These are phyloP conservation scores for Tetramorium alpestre DNA, from an alignment of 1,140 invertebrate species.

Conservation along the genomic window DNA sequence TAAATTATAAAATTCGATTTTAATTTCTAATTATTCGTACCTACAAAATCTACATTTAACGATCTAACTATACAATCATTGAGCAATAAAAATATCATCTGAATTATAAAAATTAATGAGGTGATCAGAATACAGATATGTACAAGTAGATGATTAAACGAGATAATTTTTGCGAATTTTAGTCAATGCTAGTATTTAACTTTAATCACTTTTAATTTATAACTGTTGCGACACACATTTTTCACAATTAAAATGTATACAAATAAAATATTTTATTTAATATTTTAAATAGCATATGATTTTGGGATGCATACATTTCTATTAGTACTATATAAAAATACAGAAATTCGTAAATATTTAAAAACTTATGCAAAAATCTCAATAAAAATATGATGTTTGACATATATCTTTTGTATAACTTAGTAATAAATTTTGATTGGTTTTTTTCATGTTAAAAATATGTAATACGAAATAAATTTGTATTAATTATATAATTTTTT, in stretches of 20 bases:
- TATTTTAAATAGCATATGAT: not conserved
- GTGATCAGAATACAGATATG: not conserved
- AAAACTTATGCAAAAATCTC: not conserved
- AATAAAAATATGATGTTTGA: not conserved
- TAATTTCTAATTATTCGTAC: not conserved
- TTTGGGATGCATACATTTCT: not conserved
- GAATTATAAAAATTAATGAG: not conserved
- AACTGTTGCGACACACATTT: not conserved
- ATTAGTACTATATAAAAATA: not conserved
- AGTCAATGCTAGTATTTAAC: not conserved
- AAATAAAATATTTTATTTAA: slow-evolving; percentile 14
- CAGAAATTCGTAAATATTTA: not conserved
- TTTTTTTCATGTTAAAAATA: slow-evolving; percentile 2
- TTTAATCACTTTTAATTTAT: not conserved
- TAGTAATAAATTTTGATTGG: not conserved
- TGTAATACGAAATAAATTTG: not conserved
- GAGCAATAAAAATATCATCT: not conserved
- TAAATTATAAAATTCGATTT: not conserved
- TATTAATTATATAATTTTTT: not conserved
- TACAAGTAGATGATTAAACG: not conserved
- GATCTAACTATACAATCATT: not conserved
- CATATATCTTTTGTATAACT: not conserved
- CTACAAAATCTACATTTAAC: not conserved
- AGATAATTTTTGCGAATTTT: not conserved
- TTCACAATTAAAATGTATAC: not conserved